Evolutionary conservation across 2,888 invertebrate genomes (phyloP).

Genomic region (Anorthoa munda): DNA sequence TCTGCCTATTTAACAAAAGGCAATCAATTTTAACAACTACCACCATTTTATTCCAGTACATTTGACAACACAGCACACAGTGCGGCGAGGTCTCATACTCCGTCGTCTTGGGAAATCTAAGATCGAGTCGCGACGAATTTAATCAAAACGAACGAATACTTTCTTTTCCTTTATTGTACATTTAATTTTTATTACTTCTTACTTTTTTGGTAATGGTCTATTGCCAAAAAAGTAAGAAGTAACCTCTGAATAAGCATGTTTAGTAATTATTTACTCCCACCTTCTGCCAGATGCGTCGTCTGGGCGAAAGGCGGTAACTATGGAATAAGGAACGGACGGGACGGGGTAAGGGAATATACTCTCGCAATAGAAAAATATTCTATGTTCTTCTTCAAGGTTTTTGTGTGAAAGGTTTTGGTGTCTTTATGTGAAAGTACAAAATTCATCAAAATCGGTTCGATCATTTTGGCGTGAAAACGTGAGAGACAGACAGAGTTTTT

Average conservation of each 20-base stretch:
- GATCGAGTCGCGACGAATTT: slow-evolving; percentile 56
- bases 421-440: too few species aligned
- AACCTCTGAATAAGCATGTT: background rate
- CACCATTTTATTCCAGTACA: background rate
- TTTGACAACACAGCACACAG: slow-evolving; percentile 12
- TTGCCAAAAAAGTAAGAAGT: background rate
- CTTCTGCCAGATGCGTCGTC: too few species aligned
- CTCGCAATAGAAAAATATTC: too few species aligned
- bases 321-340: too few species aligned
- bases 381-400: too few species aligned
- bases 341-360: too few species aligned
- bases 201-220: background rate
- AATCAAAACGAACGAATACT: slow-evolving; percentile 57
- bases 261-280: background rate
- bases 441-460: too few species aligned
- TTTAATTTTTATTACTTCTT: slow-evolving; percentile 39
- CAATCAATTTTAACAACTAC: slow-evolving; percentile 6
- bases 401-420: too few species aligned
- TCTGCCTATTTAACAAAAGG: background rate
- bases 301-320: too few species aligned
- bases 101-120: slow-evolving; percentile 63
- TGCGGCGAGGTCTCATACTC: slow-evolving; percentile 20
- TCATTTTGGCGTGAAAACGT: too few species aligned
- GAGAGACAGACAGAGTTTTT: too few species aligned
- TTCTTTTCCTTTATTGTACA: slow-evolving; percentile 33